phyloP scores from a whole-genome alignment of 2,888 invertebrate genomes.

The Abrostola tripartita region DNA sequence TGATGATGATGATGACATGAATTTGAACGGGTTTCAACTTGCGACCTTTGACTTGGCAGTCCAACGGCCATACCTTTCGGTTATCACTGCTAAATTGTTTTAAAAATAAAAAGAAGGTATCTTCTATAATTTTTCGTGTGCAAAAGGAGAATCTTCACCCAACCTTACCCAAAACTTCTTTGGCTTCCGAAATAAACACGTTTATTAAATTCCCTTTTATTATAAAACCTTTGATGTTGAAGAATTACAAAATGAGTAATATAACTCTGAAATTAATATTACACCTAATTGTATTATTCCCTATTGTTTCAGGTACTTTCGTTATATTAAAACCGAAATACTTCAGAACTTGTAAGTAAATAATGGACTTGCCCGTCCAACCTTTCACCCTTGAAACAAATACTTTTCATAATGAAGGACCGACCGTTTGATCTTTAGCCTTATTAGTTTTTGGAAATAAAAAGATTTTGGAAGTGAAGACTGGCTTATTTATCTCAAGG shows the following conservation, averaged over 20 bases:
- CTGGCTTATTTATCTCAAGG: no score
- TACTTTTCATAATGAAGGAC: conserved; percentile 15
- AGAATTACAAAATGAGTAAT: background rate
- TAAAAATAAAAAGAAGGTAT: no score
- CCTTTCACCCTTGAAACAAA: conserved; percentile 22
- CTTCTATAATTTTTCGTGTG: no score
- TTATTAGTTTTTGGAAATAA: conserved; percentile 23
- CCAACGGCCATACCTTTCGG: no score
- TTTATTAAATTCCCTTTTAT: background rate
- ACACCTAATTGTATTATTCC: conserved; percentile 2
- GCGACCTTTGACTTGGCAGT: no score
- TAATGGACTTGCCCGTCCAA: background rate
- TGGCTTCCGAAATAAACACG: background rate
- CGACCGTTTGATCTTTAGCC: conserved; percentile 1
- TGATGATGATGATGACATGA: no score
- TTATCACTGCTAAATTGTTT: no score
- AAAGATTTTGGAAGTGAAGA: conserved; percentile 4
- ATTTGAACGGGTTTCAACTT: no score
- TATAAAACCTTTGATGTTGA: background rate
- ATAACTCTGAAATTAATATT: conserved; percentile 4
- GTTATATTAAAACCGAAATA: background rate
- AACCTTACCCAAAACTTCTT: no score
- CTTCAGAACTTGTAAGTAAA: conserved; percentile 6
- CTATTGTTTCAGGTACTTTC: conserved; percentile 20
- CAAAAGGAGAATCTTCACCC: no score